Base-by-base conservation (phyloP, 2,797 vertebrate species). In the Aeoliscus strigatus region DNA sequence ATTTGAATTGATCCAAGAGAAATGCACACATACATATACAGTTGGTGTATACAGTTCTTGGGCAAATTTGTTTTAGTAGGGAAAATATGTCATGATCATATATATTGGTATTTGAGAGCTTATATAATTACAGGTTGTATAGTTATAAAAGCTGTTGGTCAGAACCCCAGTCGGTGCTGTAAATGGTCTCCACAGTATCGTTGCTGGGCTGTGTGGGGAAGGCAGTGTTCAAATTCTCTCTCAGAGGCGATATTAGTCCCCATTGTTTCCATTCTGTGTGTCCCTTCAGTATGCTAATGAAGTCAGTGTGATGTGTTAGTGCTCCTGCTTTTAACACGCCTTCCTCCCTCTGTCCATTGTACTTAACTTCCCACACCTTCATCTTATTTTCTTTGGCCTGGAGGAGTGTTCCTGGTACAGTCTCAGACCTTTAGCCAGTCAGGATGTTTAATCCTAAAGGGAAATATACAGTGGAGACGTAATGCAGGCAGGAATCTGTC, bases 111-210 rank as follows among this genome's bases (percentile, higher is more conserved):
- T 21, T 21, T 21, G 18, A 21, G n/a, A n/a, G n/a, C n/a, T n/a
- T n/a, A n/a, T n/a, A n/a, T n/a, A n/a, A n/a, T n/a, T n/a, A n/a
- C n/a, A n/a, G n/a, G n/a, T n/a, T n/a, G n/a, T n/a, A n/a, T n/a
- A n/a, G n/a, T n/a, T n/a, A n/a, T n/a, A n/a, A n/a, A n/a, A n/a
- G n/a, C n/a, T n/a, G n/a, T 17, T 11, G 26, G 28, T 41, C 35
- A 18, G 14, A 39, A 31, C 42, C 40, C 52, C 24, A 34, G 13
- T 37, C 33, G 27, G n/a, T 34, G 10, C n/a, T 27, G 34, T 42
- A 23, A 38, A 17, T 14, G 9, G 11, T 32, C 14, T 32, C 23
- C 10, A 27, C 52, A 34, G 27, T 9, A 1, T 17, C 6, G 21
- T 4, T 14, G 27, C 39, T 43, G 14, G 36, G 12, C 18, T 9